Conservation (phyloP, 2,113 vertebrate genomes). For the Ornithorhynchus anatinus region DNA sequence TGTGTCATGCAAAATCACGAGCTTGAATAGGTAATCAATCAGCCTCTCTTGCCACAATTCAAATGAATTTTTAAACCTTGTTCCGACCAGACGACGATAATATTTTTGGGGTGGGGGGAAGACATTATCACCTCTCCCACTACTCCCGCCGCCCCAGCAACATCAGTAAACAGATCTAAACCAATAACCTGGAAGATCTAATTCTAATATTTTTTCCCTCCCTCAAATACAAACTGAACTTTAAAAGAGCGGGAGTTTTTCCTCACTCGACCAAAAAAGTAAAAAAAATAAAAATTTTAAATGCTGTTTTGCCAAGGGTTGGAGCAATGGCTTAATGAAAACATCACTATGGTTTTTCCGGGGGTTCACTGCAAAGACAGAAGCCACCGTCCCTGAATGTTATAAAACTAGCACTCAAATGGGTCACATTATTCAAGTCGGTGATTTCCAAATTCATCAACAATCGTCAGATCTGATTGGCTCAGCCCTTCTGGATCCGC, state of each 20-base stretch:
- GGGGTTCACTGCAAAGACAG: conserved; percentile 31
- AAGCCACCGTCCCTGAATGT: conserved; percentile 37
- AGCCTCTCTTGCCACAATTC: conserved; percentile 5
- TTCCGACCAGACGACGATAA: conserved; percentile 11
- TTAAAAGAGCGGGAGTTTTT: background rate
- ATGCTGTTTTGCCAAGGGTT: conserved; percentile 17
- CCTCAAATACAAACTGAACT: conserved; percentile 18
- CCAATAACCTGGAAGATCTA: no score
- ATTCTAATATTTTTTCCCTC: conserved; percentile 11
- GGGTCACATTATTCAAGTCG: conserved; percentile 37
- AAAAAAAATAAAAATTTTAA: no score
- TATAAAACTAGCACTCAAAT: conserved; percentile 39
- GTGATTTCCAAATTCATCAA: conserved; percentile 37
- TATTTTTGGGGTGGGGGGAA: conserved; percentile 1
- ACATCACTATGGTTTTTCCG: conserved; percentile 31
- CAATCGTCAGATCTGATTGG: conserved; percentile 24
- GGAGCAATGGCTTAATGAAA: conserved; percentile 34
- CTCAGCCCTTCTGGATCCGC: conserved; percentile 25
- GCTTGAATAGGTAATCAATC: conserved; percentile 8
- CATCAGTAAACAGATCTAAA: no score
- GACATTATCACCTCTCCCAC: no score
- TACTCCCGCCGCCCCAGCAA: no score
- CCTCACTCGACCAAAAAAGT: conserved; percentile 19
- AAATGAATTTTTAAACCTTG: background rate
- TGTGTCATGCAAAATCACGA: conserved; percentile 36